Evolutionary conservation across 2,888 invertebrate genomes (phyloP).

Genomic region (Agrypnus murinus): DNA sequence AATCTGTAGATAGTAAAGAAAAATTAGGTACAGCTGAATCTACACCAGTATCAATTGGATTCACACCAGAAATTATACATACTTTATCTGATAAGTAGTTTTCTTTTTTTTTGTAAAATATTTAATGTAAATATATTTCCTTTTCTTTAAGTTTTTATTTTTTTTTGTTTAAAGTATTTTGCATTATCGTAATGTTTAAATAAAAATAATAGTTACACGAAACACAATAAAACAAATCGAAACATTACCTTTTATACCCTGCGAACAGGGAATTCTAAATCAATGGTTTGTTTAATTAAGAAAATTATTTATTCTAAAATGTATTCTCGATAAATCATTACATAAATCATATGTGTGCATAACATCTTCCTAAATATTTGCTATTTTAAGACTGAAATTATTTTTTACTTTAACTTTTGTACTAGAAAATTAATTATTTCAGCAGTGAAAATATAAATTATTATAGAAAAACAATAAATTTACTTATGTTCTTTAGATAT

Average conservation of each 20-base stretch:
- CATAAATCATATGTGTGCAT: background rate
- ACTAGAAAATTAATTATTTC: no score
- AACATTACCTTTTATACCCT: no score
- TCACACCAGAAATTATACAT: constrained; percentile 24
- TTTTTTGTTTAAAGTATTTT: no score
- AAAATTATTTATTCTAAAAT: constrained; percentile 4
- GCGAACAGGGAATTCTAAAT: constrained; percentile 12
- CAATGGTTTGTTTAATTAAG: constrained; percentile 13
- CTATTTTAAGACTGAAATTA: no score
- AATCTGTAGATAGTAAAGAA: constrained; percentile 47
- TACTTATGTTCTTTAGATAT: no score
- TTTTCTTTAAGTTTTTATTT: background rate
- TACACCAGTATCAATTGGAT: constrained; percentile 33
- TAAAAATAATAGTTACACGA: no score
- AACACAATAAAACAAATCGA: no score
- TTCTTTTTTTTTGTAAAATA: background rate
- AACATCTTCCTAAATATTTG: background rate
- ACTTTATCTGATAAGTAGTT: background rate
- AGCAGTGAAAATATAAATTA: no score
- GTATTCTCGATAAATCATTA: background rate
- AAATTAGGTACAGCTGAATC: constrained; percentile 28
- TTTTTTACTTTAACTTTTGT: no score
- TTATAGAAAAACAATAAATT: no score
- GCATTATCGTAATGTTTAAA: no score
- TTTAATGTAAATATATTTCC: background rate